Conservation (phyloP, 2,797 vertebrate species). For the Neosilurus hyrtlii region DNA sequence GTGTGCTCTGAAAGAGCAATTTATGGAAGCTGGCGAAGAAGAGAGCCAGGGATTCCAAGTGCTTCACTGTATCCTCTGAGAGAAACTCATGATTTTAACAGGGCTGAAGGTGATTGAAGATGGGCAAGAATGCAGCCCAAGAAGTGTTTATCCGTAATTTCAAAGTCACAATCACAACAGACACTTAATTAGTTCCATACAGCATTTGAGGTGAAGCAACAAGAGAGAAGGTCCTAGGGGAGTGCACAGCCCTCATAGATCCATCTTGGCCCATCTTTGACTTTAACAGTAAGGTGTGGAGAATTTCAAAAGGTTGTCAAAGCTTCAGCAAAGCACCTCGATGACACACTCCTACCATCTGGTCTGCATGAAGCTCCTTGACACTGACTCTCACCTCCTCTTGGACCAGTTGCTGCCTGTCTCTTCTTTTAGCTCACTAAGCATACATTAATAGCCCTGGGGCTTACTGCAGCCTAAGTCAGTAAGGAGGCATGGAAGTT, state of each 20-base stretch:
- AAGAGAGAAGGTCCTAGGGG: not conserved
- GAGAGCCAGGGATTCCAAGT: not conserved
- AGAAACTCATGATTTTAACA: not conserved
- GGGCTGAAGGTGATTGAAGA: not conserved
- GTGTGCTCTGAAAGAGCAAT: not conserved
- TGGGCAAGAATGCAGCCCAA: not conserved
- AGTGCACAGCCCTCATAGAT: not conserved
- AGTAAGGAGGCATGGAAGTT: not conserved
- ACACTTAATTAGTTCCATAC: not conserved
- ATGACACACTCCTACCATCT: not conserved
- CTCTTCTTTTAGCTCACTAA: not conserved
- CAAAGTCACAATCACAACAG: not conserved
- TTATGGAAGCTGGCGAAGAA: not conserved
- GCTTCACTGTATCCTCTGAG: not conserved
- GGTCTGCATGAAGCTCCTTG: not conserved
- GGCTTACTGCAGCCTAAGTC: not conserved
- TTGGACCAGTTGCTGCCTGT: not conserved
- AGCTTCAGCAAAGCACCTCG: not conserved
- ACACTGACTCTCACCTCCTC: not conserved
- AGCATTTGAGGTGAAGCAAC: not conserved
- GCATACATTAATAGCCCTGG: not conserved
- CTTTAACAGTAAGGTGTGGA: not conserved
- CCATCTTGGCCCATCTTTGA: not conserved
- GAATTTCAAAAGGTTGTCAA: constrained; percentile 1
- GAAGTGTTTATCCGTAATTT: not conserved